Conservation (phyloP, 2,797 vertebrate genomes). For the Falco peregrinus region DNA sequence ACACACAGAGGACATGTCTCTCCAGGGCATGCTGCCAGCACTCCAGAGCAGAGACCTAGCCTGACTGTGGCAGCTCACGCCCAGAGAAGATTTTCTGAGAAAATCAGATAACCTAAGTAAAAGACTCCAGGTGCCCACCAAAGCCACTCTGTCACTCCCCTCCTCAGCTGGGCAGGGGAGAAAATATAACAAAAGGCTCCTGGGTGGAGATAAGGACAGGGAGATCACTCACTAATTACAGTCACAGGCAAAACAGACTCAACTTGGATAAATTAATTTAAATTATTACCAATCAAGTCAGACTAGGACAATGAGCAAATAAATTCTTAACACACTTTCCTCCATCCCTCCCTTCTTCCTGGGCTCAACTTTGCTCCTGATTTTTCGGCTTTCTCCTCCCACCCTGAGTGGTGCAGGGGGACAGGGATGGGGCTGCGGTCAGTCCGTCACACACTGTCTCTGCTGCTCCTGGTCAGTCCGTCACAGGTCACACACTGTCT, state of each 20-base stretch:
- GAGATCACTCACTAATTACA: too few relatives aligned
- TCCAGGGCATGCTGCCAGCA: neutral
- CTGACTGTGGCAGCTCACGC: neutral
- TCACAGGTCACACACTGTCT: neutral
- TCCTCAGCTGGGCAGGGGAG: neutral
- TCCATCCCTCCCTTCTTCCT: neutral
- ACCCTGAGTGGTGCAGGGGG: neutral
- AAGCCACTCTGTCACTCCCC: neutral
- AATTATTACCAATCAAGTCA: neutral
- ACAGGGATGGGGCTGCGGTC: neutral
- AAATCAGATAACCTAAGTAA: neutral
- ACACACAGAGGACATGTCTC: neutral
- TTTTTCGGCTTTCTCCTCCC: neutral
- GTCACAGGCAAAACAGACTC: too few relatives aligned
- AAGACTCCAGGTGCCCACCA: neutral
- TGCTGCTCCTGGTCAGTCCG: neutral
- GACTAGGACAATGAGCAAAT: neutral
- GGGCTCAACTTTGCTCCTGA: neutral
- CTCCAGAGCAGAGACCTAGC: neutral
- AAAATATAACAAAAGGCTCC: neutral
- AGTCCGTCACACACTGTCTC: neutral
- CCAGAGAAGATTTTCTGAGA: neutral
- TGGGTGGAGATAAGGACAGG: too few relatives aligned
- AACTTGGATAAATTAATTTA: too few relatives aligned
- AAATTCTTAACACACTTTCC: neutral